Conservation (phyloP, 2,797 vertebrate genomes). For the Neoniphon sammara region DNA sequence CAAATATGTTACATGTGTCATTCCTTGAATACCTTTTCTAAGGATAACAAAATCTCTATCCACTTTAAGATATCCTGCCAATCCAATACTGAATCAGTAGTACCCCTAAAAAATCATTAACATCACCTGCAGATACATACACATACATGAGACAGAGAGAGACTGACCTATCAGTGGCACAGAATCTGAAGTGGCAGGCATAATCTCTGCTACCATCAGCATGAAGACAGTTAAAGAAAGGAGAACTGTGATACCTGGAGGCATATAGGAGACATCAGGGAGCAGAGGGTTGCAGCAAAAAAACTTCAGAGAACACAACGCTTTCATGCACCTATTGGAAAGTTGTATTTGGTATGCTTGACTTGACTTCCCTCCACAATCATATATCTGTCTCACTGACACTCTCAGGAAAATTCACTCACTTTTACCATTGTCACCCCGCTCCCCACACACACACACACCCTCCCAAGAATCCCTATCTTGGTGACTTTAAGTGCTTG, state of each 20-base stretch:
- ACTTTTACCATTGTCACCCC: slow-evolving; percentile 21
- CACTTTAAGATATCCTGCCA: too few relatives aligned
- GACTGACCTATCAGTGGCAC: slow-evolving; percentile 84
- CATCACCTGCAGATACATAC: neutral
- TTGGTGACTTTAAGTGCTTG: slow-evolving; percentile 7
- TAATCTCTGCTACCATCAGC: slow-evolving; percentile 87
- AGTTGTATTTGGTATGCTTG: slow-evolving; percentile 49
- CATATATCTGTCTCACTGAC: slow-evolving; percentile 45
- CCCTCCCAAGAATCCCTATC: slow-evolving; percentile 5
- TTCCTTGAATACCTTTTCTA: too few relatives aligned
- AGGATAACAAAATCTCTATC: too few relatives aligned
- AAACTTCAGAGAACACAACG: slow-evolving; percentile 27
- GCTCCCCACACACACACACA: too few relatives aligned
- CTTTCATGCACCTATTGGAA: slow-evolving; percentile 25
- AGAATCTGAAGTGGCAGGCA: slow-evolving; percentile 86
- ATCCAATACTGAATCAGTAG: neutral
- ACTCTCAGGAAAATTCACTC: slow-evolving; percentile 32
- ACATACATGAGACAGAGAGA: slow-evolving; percentile 10
- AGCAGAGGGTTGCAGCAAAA: slow-evolving; percentile 30
- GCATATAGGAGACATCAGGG: slow-evolving; percentile 50
- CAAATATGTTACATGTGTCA: too few relatives aligned
- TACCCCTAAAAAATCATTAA: neutral
- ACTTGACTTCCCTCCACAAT: slow-evolving; percentile 38
- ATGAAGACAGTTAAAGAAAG: slow-evolving; percentile 87
- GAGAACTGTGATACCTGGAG: slow-evolving; percentile 84